Conservation (phyloP, 1,140 invertebrate genomes). For the Teleopsis dalmanni region DNA sequence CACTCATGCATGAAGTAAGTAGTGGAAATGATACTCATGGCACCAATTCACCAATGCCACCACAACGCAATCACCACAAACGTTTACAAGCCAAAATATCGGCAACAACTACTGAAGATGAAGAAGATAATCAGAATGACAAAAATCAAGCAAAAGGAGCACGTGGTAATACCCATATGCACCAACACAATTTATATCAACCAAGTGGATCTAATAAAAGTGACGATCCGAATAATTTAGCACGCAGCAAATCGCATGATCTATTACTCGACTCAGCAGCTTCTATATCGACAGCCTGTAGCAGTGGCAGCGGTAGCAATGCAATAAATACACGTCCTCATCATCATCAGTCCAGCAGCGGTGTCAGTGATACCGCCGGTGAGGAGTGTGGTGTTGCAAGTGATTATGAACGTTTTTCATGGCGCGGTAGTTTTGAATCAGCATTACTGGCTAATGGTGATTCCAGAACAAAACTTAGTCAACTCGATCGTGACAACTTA, state of each 20-base stretch:
- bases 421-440: conserved; percentile 84
- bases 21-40: conserved; percentile 54
- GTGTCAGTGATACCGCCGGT: conserved; percentile 48
- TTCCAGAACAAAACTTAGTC: conserved; percentile 66
- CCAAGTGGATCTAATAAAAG: conserved; percentile 1
- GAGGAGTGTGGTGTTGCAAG: conserved; percentile 67
- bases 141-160: conserved; percentile 6
- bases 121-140: conserved; percentile 49
- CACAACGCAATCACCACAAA: conserved; percentile 49
- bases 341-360: conserved; percentile 45
- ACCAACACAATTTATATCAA: conserved; percentile 15
- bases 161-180: conserved; percentile 4
- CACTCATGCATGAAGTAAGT: conserved; percentile 86
- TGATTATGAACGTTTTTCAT: conserved; percentile 80
- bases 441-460: conserved; percentile 72
- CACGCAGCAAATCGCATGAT: conserved; percentile 71
- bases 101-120: conserved; percentile 71
- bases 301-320: conserved; percentile 13
- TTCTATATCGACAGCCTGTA: conserved; percentile 6
- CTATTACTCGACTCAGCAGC: conserved; percentile 52
- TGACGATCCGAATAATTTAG: conserved; percentile 41
- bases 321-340: conserved; percentile 18
- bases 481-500: conserved; percentile 58
- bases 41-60: conserved; percentile 46
- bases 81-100: conserved; percentile 52